Evolutionary conservation across 30 jellyfish, hydroid and myxozoan genomes (phyloP).

Genomic region (Aurelia sp.): DNA sequence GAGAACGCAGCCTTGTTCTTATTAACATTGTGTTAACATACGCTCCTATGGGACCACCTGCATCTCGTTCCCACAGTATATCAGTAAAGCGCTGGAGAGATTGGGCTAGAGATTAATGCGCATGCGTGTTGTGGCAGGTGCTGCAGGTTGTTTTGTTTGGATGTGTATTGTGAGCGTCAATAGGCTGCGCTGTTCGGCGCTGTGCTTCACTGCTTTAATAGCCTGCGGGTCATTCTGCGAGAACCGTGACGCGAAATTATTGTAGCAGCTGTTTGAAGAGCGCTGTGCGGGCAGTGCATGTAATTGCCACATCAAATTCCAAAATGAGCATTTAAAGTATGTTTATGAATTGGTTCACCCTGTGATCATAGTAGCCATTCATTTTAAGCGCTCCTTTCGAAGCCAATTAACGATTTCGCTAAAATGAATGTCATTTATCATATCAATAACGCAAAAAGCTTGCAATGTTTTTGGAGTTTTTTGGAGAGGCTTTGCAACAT

Average conservation of each 20-base stretch:
- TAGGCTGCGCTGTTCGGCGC: slow-evolving; percentile 81
- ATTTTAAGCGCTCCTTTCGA: too few relatives aligned
- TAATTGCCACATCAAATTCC: slow-evolving; percentile 8
- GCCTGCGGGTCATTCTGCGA: slow-evolving; percentile 73
- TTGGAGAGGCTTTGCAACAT: too few relatives aligned
- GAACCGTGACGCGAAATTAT: slow-evolving; percentile 42
- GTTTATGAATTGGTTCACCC: too few relatives aligned
- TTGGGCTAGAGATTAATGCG: slow-evolving; percentile 66
- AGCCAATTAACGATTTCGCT: too few relatives aligned
- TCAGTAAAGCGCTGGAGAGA: slow-evolving; percentile 62
- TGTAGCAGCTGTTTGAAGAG: slow-evolving; percentile 57
- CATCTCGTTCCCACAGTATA: slow-evolving; percentile 87
- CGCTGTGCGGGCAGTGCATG: slow-evolving; percentile 29
- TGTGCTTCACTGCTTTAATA: slow-evolving; percentile 86
- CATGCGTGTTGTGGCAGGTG: slow-evolving; percentile 91
- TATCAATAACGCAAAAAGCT: too few relatives aligned
- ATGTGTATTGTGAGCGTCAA: slow-evolving; percentile 80
- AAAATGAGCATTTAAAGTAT: too few relatives aligned
- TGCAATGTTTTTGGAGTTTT: too few relatives aligned
- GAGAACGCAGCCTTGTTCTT: slow-evolving; percentile 74
- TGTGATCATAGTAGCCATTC: too few relatives aligned
- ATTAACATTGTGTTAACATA: slow-evolving; percentile 84
- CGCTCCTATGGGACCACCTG: slow-evolving; percentile 92
- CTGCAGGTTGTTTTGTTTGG: slow-evolving; percentile 90
- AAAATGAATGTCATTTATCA: too few relatives aligned